Conservation (phyloP, 2,888 invertebrate genomes). For the Andrena bicolor region DNA sequence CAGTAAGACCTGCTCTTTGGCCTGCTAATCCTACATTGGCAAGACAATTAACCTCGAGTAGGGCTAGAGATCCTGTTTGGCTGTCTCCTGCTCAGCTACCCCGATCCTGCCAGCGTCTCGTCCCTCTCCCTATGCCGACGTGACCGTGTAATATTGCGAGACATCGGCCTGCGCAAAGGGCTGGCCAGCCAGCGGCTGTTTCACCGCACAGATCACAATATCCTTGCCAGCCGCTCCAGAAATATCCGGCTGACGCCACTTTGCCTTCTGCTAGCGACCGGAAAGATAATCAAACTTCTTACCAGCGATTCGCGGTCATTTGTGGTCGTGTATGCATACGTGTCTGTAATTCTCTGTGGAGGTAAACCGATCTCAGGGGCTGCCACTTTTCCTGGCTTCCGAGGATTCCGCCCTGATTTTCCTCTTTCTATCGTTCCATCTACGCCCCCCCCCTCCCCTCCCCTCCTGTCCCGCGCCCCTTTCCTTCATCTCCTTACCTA, state of each 20-base stretch:
- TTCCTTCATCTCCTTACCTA: constrained; percentile 37
- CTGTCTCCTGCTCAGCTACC: constrained; percentile 47
- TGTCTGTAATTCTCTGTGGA: constrained; percentile 22
- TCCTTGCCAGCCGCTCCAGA: constrained; percentile 63
- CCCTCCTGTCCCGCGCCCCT: not conserved
- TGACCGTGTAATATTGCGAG: constrained; percentile 72
- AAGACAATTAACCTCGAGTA: constrained; percentile 79
- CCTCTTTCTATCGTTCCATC: constrained; percentile 29
- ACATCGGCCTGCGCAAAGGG: constrained; percentile 46
- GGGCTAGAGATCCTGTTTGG: constrained; percentile 74
- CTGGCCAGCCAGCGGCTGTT: constrained; percentile 28
- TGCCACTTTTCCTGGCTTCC: constrained; percentile 36
- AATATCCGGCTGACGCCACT: constrained; percentile 57
- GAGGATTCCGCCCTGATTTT: constrained; percentile 25
- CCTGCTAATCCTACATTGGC: constrained; percentile 79
- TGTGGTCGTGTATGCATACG: constrained; percentile 25
- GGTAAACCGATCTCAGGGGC: constrained; percentile 36
- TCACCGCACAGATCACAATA: constrained; percentile 72
- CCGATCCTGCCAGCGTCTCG: constrained; percentile 3
- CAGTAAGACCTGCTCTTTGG: constrained; percentile 67
- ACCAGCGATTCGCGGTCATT: constrained; percentile 48
- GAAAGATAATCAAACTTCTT: constrained; percentile 77
- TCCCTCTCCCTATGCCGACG: constrained; percentile 23
- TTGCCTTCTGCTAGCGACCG: constrained; percentile 59
- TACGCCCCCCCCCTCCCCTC: constrained; percentile 11